phyloP scores from a whole-genome alignment of 2,797 vertebrate species.

The Gobio occitaniae region DNA sequence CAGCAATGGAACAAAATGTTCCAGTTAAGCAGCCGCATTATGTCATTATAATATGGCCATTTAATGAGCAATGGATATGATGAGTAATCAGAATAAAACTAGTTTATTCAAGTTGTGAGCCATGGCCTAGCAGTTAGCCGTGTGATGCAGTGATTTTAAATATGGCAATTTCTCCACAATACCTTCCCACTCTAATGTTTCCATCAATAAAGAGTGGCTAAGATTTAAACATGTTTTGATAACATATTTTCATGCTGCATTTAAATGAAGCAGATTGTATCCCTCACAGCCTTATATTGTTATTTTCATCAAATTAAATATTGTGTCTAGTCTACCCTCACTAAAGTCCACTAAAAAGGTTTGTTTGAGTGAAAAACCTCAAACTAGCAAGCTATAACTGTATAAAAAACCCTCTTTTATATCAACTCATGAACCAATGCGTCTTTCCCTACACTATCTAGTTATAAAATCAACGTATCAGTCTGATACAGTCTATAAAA shows the following conservation, averaged over 20 bases:
- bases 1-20: background rate
- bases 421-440: background rate
- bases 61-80: conserved; percentile 18
- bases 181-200: background rate
- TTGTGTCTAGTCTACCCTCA: background rate
- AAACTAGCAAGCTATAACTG: background rate
- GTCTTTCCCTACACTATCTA: background rate
- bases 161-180: background rate
- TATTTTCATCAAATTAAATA: background rate
- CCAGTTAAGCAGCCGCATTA: background rate
- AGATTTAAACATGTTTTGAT: background rate
- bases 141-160: background rate
- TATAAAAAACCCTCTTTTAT: background rate
- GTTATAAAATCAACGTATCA: background rate
- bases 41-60: background rate
- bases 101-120: background rate
- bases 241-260: background rate
- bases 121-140: background rate
- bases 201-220: background rate
- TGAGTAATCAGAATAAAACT: conserved; percentile 2
- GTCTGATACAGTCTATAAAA: too few relatives aligned
- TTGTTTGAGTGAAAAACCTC: background rate
- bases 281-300: background rate
- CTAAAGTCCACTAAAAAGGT: background rate
- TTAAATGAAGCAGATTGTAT: background rate